Conservation (phyloP, 2,113 vertebrate species). For the Macroglossus sobrinus region DNA sequence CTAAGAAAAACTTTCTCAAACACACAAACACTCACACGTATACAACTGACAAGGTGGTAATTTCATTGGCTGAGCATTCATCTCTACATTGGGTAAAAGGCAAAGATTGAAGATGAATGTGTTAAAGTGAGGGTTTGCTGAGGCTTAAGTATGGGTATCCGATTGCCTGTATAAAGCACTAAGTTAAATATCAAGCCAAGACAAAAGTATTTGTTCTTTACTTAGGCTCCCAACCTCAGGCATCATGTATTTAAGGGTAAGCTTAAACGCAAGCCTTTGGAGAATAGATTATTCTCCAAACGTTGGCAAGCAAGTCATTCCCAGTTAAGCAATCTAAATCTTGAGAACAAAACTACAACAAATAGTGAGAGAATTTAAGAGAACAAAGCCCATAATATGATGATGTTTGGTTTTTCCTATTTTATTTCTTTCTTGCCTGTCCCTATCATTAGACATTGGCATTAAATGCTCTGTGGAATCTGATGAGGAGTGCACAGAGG, state of each 20-base stretch:
- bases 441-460: not conserved
- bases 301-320: not conserved
- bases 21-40: not conserved
- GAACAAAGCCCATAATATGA: not conserved
- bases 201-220: slow-evolving; percentile 5
- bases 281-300: not conserved
- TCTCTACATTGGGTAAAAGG: not conserved
- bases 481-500: not conserved
- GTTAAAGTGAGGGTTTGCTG: not conserved
- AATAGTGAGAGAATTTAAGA: not conserved
- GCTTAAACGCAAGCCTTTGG: not conserved
- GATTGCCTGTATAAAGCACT: not conserved
- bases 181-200: slow-evolving; percentile 11
- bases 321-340: not conserved
- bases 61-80: slow-evolving; percentile 2
- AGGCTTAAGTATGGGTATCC: not conserved
- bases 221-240: not conserved
- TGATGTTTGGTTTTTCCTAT: not conserved
- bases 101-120: not conserved
- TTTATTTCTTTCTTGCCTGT: not conserved
- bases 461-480: not conserved
- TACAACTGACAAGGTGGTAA: not conserved
- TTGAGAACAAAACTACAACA: not conserved
- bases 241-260: not conserved
- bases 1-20: slow-evolving; percentile 11